phyloP scores from a whole-genome alignment of 2,113 vertebrate genomes.

The Opisthocomus hoazin region DNA sequence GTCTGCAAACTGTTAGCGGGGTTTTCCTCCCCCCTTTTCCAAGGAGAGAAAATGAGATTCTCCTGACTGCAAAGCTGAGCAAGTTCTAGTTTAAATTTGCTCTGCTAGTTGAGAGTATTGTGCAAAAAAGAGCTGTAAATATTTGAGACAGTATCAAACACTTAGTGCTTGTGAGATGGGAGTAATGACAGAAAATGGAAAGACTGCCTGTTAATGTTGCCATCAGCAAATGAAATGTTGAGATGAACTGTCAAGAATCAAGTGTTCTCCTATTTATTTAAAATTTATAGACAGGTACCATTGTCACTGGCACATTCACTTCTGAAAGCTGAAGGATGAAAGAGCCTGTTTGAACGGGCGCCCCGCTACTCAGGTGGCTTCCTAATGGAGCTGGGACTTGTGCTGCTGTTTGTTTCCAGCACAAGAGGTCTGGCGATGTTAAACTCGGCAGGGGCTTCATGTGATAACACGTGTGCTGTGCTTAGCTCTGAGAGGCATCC shows the following conservation, averaged over 20 bases:
- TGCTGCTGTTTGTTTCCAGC: neutral
- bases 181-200: neutral
- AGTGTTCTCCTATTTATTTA: neutral
- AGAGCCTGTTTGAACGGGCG: fast-evolving
- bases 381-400: neutral
- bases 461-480: fast-evolving
- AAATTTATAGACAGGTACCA: neutral
- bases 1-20: neutral
- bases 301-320: neutral
- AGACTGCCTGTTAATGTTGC: neutral
- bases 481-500: fast-evolving
- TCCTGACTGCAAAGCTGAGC: neutral
- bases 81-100: neutral
- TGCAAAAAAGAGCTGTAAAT: neutral
- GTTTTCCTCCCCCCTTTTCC: neutral
- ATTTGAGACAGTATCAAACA: neutral
- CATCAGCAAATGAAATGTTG: neutral
- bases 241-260: neutral
- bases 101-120: neutral
- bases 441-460: fast-evolving
- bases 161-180: neutral
- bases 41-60: neutral
- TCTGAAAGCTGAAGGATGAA: neutral
- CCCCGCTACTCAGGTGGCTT: neutral
- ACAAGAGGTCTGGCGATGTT: neutral